Conservation (phyloP, 1,140 invertebrate species). For the Apolygus lucorum region DNA sequence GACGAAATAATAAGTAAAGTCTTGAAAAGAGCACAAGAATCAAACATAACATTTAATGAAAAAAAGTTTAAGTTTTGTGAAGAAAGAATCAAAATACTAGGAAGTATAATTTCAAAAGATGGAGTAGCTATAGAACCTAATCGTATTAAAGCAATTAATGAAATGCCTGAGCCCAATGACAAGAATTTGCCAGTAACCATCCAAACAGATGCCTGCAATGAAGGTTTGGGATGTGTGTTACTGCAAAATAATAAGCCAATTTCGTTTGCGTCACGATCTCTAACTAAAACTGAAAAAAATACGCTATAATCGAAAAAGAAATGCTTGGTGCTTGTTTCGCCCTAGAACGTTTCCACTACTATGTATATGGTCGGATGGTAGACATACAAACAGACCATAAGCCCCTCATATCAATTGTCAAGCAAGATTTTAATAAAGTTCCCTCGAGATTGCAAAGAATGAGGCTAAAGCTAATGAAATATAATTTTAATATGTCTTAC, state of each 20-base stretch:
- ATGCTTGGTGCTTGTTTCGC: not conserved
- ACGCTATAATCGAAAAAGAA: not conserved
- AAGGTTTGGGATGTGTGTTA: not conserved
- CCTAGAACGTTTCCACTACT: not conserved
- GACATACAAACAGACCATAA: not conserved
- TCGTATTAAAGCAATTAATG: not conserved
- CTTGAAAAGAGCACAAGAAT: not conserved
- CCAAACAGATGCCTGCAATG: not conserved
- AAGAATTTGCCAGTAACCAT: not conserved
- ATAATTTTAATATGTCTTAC: not conserved
- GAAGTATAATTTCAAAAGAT: not conserved
- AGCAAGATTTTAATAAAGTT: not conserved
- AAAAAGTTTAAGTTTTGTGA: not conserved
- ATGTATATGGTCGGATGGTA: not conserved
- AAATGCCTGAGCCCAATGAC: not conserved
- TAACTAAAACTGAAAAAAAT: not conserved
- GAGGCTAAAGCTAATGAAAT: no score
- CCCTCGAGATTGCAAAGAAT: no score
- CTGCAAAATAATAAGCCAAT: not conserved
- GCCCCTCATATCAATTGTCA: not conserved
- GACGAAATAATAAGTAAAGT: not conserved
- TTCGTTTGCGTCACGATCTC: not conserved
- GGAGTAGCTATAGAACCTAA: not conserved
- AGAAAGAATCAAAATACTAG: not conserved
- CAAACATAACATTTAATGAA: not conserved